Evolutionary conservation across 2,888 invertebrate genomes (phyloP).

Genomic region (Ernsta delagoae): DNA sequence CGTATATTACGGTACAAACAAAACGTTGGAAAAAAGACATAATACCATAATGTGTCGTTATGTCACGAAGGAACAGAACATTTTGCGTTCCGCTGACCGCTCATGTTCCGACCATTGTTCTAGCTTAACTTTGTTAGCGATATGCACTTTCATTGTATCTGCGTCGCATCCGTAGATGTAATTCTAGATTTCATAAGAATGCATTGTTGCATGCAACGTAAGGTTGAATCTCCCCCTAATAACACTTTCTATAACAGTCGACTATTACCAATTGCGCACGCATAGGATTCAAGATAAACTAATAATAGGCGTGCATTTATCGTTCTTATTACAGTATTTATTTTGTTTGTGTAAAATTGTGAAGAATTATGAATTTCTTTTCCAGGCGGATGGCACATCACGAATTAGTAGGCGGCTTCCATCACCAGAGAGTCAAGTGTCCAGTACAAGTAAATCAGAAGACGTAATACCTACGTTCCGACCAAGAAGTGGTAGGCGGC

Average conservation of each 20-base stretch:
- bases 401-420: constrained; percentile 64
- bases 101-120: constrained; percentile 62
- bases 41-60: constrained; percentile 1
- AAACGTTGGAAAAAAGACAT: too few relatives aligned
- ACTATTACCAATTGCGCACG: constrained; percentile 16
- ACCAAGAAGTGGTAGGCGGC: constrained; percentile 61
- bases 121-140: constrained; percentile 39
- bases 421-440: constrained; percentile 52
- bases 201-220: constrained; percentile 47
- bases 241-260: constrained; percentile 18
- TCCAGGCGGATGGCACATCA: constrained; percentile 67
- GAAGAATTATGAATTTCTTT: constrained; percentile 36
- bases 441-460: constrained; percentile 54
- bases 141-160: constrained; percentile 52
- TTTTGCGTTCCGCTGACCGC: constrained; percentile 54
- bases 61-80: constrained; percentile 4
- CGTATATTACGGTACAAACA: too few relatives aligned
- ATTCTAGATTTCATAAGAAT: constrained; percentile 50
- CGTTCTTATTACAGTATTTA: background rate
- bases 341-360: background rate
- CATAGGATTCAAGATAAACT: constrained; percentile 33
- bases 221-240: constrained; percentile 14
- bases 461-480: constrained; percentile 59
- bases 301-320: too few relatives aligned
- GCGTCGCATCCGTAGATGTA: constrained; percentile 47